Base-by-base conservation (phyloP, 2,888 invertebrate species). In the Andrena praecox region DNA sequence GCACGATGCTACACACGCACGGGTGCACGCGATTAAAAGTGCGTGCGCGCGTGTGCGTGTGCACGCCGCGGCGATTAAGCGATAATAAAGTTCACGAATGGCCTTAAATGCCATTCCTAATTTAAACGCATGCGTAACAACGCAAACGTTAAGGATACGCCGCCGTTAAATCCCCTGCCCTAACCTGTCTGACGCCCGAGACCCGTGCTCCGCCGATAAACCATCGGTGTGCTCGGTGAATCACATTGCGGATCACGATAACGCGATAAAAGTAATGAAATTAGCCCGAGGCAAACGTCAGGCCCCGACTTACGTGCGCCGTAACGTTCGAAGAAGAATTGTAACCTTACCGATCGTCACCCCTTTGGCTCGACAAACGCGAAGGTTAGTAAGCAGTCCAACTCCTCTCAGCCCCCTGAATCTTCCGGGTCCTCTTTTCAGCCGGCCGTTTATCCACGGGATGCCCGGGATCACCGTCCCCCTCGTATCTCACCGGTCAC, bases 51-150 rank as follows among this genome's bases (percentile, higher is more conserved):
- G n/a, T 29, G 64, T 56, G 74, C 67, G 68, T 31, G 74, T 71
- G 72, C 27, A 64, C 72, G 50, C 20, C 67, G 56, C 63, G 82
- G 74, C 78, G 83, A 84, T 84, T 84, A 82, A 84, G 78, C 82
- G 82, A 84, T 84, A 83, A 82, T 78, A 84, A 82, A 84, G 79
- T 84, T 75, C 82, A 74, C 78, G 78, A 79, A 74, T 82, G 79
- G 67, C 82, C 78, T 82, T 82, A 82, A 84, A 82, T 71, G 79
- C 82, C 74, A 70, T 75, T 84, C 78, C 74, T 79, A 82, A 82
- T 84, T 79, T 84, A 82, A 75, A 75, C 78, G 82, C 83, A 74
- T 79, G 70, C 78, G 73, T 84, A 81, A 68, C 71, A 82, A 64
- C 71, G 60, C 60, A 42, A 76, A 62, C 80, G 42, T 70, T 52